phyloP scores from a whole-genome alignment of 30 jellyfish, hydroid and myxozoan species.

The Haliclystus octoradiatus region DNA sequence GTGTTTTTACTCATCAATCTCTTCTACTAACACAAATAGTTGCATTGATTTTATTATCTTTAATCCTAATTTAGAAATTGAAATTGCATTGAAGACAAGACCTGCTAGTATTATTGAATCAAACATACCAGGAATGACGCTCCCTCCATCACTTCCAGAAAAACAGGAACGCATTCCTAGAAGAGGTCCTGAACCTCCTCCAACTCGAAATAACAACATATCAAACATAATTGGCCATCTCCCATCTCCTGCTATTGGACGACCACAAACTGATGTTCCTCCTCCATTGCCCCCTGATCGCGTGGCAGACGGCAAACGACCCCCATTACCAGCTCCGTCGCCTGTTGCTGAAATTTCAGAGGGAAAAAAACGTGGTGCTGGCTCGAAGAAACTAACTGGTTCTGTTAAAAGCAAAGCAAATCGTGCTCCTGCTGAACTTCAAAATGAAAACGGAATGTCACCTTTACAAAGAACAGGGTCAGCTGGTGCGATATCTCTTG shows the following conservation, averaged over 20 bases:
- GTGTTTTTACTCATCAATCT: too few relatives aligned
- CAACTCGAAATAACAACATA: neutral
- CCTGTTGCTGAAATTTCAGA: neutral
- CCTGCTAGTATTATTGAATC: slow-evolving; percentile 12
- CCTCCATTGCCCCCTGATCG: neutral
- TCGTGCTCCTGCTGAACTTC: too few relatives aligned
- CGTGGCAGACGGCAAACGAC: too few relatives aligned
- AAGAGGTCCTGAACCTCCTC: too few relatives aligned
- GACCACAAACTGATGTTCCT: neutral
- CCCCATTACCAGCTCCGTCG: slow-evolving; percentile 1
- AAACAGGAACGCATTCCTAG: neutral
- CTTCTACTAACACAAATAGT: too few relatives aligned
- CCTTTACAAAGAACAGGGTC: too few relatives aligned
- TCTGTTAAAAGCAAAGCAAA: too few relatives aligned
- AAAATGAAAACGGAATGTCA: too few relatives aligned
- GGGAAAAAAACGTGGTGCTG: too few relatives aligned
- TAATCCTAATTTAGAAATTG: slow-evolving; percentile 1
- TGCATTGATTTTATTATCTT: neutral
- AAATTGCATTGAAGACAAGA: slow-evolving; percentile 14
- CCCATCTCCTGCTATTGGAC: neutral
- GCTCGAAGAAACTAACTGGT: too few relatives aligned
- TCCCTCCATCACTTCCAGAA: slow-evolving; percentile 30
- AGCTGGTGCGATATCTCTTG: too few relatives aligned
- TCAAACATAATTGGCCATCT: neutral
- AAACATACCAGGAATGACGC: slow-evolving; percentile 23